Base-by-base conservation (phyloP, 1,140 invertebrate genomes). In the Propsilocerus akamusi region DNA sequence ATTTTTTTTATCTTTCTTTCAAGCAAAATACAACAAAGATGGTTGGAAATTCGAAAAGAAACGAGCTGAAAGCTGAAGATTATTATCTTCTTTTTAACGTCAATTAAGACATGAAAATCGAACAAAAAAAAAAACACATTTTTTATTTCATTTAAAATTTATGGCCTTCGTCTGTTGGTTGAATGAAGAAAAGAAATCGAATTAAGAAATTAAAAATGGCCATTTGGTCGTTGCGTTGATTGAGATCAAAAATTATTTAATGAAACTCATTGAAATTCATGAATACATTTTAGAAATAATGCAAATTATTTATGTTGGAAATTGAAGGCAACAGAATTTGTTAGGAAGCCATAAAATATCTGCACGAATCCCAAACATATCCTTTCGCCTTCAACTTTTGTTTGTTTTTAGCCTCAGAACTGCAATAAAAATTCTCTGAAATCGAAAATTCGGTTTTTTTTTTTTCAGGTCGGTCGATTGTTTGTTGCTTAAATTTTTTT, bases 11-110 rank as follows among this genome's bases (percentile, higher is more conserved):
- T 41, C 22, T n/a, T n/a, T n/a, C n/a, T n/a, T n/a, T n/a, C n/a
- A n/a, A n/a, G n/a, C n/a, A n/a, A n/a, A n/a, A n/a, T n/a, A n/a
- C n/a, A n/a, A n/a, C 14, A 41, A 11, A 3, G 10, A 41, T 20
- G 22, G 34, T 10, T 41, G 34, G 34, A 20, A 41, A 41, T 41
- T 17, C 5, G 22, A 20, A 20, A 17, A 41, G 34, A 41, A 41
- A n/a, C n/a, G n/a, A n/a, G n/a, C n/a, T n/a, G n/a, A n/a, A 41
- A 20, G 34, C 14, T 41, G 34, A 41, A 41, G 34, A 41, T 41
- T 41, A 41, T 41, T 41, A 41, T 41, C 34, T 41, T 41, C 17
- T 41, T 41, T 41, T 17, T 14, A 41, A 41, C 34, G 34, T 41
- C 34, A 41, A 41, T 41, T 41, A 41, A 41, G 34, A 41, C 34